Evolutionary conservation across 2,888 invertebrate genomes (phyloP), one percentile per base, ranked within the genome.

Genomic region (Stenoptilia bipunctidactyla): DNA sequence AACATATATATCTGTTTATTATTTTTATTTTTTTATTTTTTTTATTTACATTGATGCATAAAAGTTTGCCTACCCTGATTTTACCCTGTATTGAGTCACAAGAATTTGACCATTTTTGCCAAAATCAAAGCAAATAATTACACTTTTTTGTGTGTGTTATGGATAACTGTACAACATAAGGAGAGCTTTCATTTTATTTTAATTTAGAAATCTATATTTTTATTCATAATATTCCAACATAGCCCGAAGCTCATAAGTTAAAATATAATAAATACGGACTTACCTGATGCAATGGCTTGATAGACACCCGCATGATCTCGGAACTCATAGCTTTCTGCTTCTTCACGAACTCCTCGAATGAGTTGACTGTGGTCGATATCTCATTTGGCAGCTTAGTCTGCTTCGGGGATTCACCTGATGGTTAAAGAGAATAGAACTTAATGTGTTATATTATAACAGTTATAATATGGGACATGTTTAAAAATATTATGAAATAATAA

Each of bases 331-430:
- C 83, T 67, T 96, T 96, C 63, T 96, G 94, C 42, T 91, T 90
- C 74, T 95, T 95, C 0, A 96, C 92, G 66, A 92, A 91, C 42
- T 88, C 88, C 80, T 94, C 94, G 58, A 96, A 92, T 1, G 87
- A 80, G 42, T 94, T 93, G 15, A 96, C 91, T 0, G 91, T 89
- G 48, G 90, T 89, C 15, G 87, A 79, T 38, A 96, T 88, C 72
- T 93, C 92, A 53, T 91, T 91, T 1, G 94, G 94, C 42, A 96
- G 71, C 36, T 87, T 77, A 1, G 61, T 68, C 39, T 79, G 74
- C 43, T 79, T 80, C 0, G 82, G 79, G 0, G 77, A 74, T 44
- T 80, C 80, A 53, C 51, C 82, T 83, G 49, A 1, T 61, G 57
- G 14, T 36, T 4, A 43, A 20, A 36, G 37, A 44, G 12, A 37